Conservation (phyloP, 2,113 vertebrate species). For the human (Homo sapiens) region DNA sequence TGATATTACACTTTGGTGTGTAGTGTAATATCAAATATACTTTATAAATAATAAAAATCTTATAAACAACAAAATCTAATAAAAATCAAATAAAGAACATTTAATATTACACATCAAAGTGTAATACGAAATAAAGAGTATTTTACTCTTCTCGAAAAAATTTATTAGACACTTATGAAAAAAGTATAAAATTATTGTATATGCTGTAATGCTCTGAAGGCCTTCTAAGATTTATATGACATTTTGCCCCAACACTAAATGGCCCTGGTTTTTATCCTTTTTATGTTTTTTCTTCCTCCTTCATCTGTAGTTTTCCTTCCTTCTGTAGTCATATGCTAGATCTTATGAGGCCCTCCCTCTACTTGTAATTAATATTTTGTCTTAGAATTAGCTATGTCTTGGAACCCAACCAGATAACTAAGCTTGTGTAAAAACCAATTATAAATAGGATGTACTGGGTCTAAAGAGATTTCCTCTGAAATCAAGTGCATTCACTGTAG, state of each 20-base stretch:
- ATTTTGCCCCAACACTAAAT: background rate
- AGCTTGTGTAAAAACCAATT: background rate
- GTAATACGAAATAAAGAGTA: too few relatives aligned
- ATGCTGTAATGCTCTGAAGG: background rate
- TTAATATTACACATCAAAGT: too few relatives aligned
- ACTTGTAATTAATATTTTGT: conserved; percentile 29
- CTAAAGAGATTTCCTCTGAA: background rate
- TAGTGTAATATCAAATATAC: too few relatives aligned
- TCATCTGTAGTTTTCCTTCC: background rate
- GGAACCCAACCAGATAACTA: background rate
- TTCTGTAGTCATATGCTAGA: background rate
- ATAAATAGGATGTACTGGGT: background rate
- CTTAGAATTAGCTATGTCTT: conserved; percentile 23
- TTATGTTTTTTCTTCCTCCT: background rate
- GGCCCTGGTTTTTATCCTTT: background rate
- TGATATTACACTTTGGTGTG: too few relatives aligned
- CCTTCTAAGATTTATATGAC: background rate
- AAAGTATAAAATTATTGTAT: background rate
- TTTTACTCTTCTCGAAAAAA: background rate
- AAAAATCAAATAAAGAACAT: too few relatives aligned
- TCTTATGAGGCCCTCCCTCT: background rate
- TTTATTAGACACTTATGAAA: background rate
- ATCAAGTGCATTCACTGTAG: background rate
- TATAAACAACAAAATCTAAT: too few relatives aligned
- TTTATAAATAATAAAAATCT: too few relatives aligned